Percentiles rank a stretch among this genome's conserved stretches.
These are phyloP conservation scores for Neocrepidodera transversa DNA, from an alignment of 2,888 invertebrate genomes.

Conservation along the genomic window DNA sequence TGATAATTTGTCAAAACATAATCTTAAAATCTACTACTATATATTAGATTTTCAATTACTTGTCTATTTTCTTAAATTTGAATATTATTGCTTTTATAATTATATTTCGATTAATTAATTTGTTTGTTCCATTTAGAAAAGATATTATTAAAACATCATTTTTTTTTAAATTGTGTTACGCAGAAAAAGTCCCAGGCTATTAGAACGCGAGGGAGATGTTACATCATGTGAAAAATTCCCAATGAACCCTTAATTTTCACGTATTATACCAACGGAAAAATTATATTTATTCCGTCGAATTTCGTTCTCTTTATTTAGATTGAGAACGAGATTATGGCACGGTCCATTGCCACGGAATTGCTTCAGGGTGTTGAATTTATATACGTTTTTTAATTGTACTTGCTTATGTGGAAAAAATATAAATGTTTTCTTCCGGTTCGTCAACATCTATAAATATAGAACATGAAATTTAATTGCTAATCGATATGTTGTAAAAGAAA, in stretches of 20 bases:
- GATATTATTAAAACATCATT: no score
- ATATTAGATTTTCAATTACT: no score
- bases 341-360: constrained; percentile 57
- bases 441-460: constrained; percentile 24
- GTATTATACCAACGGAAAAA: constrained; percentile 42
- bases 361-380: constrained; percentile 50
- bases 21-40: no score
- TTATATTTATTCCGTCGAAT: constrained; percentile 49
- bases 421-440: constrained; percentile 39
- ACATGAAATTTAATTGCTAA: background rate
- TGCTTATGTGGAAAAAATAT: constrained; percentile 49
- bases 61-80: no score
- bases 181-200: constrained; percentile 5
- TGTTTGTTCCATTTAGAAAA: no score
- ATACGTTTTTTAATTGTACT: constrained; percentile 53
- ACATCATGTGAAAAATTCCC: constrained; percentile 25
- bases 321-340: constrained; percentile 57
- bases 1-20: no score
- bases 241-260: constrained; percentile 34
- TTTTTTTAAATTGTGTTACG: constrained; percentile 4
- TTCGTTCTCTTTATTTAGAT: constrained; percentile 51
- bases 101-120: no score
- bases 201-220: constrained; percentile 21
- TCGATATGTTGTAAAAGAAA: no score
- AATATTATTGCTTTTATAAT: no score